phyloP scores from a whole-genome alignment of 2,888 invertebrate genomes.

The Mythimna impura region DNA sequence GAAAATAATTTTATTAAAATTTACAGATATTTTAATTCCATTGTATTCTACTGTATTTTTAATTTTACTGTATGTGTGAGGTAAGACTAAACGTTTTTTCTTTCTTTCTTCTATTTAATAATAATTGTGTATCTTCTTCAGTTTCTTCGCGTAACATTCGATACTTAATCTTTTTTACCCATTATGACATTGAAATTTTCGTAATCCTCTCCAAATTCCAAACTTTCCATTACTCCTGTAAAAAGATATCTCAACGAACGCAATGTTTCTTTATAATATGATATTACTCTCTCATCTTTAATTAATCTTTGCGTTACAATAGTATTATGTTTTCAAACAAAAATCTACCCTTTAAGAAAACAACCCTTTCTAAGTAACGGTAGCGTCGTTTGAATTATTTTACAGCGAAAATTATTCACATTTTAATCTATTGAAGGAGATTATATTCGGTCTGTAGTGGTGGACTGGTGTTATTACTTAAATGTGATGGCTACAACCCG shows the following conservation, averaged over 20 bases:
- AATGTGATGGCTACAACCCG: no score
- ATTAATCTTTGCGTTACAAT: slow-evolving; percentile 65
- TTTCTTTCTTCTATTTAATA: no score
- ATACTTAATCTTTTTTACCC: not conserved
- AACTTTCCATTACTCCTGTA: slow-evolving; percentile 32
- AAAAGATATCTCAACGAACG: slow-evolving; percentile 39
- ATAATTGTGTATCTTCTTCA: no score
- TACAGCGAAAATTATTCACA: slow-evolving; percentile 39
- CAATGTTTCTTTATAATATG: slow-evolving; percentile 57
- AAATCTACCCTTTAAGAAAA: slow-evolving; percentile 65
- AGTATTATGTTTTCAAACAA: slow-evolving; percentile 73
- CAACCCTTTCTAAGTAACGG: slow-evolving; percentile 61
- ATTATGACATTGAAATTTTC: not conserved
- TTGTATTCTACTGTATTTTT: no score
- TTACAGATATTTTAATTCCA: no score
- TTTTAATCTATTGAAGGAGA: slow-evolving; percentile 43
- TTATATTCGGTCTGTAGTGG: slow-evolving; percentile 27
- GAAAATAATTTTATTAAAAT: no score
- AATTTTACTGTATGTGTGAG: no score
- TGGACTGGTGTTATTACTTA: not conserved
- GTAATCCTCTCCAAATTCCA: not conserved
- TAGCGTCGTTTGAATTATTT: slow-evolving; percentile 54
- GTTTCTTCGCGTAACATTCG: not conserved
- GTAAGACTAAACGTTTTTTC: no score
- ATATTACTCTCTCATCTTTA: slow-evolving; percentile 65